These are phyloP conservation scores for Epinotia ramella DNA, from an alignment of 2,888 invertebrate genomes.

Conservation along the genomic window DNA sequence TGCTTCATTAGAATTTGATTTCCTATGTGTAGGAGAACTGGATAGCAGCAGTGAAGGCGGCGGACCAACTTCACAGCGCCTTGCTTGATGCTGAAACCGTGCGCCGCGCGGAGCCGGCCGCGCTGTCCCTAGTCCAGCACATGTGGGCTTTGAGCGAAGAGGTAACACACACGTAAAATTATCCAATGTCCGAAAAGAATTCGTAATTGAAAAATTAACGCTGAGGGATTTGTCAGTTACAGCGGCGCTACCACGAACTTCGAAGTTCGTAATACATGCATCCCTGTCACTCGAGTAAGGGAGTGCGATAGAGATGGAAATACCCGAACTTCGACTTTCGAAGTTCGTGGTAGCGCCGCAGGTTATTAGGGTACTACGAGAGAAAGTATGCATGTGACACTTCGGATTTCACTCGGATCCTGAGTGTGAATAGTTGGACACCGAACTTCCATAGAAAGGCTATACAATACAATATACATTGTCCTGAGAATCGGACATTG, in stretches of 20 bases:
- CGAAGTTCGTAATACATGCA: no score
- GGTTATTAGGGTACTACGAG: no score
- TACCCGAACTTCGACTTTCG: no score
- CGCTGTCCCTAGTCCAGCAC: conserved; percentile 74
- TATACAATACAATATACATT: neutral
- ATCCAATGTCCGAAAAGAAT: no score
- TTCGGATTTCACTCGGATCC: no score
- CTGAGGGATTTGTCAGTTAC: no score
- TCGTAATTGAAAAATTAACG: no score
- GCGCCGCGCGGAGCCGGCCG: conserved; percentile 72
- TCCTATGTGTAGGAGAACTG: conserved; percentile 71
- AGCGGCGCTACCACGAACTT: no score
- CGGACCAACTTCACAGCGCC: conserved; percentile 78
- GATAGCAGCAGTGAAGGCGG: conserved; percentile 79
- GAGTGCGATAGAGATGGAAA: no score
- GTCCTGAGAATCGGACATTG: neutral
- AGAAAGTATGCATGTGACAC: no score
- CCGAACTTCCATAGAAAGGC: neutral
- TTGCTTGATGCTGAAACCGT: conserved; percentile 69
- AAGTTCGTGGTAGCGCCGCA: no score
- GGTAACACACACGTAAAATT: conserved; percentile 47
- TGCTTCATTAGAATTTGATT: neutral
- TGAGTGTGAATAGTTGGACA: neutral
- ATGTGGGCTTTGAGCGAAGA: conserved; percentile 81
- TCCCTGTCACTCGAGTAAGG: no score